These are phyloP conservation scores for Erynnis tages DNA, from an alignment of 2,888 invertebrate genomes.

Conservation along the genomic window DNA sequence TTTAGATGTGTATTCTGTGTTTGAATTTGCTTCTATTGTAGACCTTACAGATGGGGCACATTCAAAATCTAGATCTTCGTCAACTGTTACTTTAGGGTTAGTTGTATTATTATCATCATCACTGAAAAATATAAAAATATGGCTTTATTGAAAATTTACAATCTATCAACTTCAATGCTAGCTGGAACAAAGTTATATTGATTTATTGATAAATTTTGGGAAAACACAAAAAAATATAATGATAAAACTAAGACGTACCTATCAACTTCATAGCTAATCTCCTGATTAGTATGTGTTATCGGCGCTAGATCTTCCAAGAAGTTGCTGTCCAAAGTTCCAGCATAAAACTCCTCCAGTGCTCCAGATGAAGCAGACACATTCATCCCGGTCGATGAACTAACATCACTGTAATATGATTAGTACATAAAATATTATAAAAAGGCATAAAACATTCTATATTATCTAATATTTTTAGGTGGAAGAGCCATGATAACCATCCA, in stretches of 20 bases:
- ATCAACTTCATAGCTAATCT: slow-evolving; percentile 55
- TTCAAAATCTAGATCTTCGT: slow-evolving; percentile 86
- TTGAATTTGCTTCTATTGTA: slow-evolving; percentile 30
- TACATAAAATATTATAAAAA: neutral
- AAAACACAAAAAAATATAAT: neutral
- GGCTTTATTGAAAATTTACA: neutral
- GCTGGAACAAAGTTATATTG: too few relatives aligned
- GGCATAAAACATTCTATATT: too few relatives aligned
- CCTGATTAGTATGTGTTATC: slow-evolving; percentile 46
- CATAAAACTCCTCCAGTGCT: slow-evolving; percentile 79
- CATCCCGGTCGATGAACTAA: slow-evolving; percentile 30
- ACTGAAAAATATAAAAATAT: slow-evolving; percentile 54
- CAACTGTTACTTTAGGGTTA: slow-evolving; percentile 91
- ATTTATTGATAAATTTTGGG: neutral
- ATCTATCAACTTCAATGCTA: too few relatives aligned
- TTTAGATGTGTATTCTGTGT: slow-evolving; percentile 30
- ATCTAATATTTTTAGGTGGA: too few relatives aligned
- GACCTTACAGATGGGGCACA: slow-evolving; percentile 39
- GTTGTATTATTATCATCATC: slow-evolving; percentile 83
- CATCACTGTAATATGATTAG: slow-evolving; percentile 10
- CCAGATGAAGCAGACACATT: slow-evolving; percentile 82
- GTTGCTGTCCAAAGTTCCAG: slow-evolving; percentile 87
- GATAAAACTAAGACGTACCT: slow-evolving; percentile 45
- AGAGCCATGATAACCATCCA: too few relatives aligned
- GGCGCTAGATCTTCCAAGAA: slow-evolving; percentile 86